Percentiles rank a stretch among this genome's conserved stretches.
Conservation (phyloP, 2,797 vertebrate species). For the Alcedo quadribrachys region DNA sequence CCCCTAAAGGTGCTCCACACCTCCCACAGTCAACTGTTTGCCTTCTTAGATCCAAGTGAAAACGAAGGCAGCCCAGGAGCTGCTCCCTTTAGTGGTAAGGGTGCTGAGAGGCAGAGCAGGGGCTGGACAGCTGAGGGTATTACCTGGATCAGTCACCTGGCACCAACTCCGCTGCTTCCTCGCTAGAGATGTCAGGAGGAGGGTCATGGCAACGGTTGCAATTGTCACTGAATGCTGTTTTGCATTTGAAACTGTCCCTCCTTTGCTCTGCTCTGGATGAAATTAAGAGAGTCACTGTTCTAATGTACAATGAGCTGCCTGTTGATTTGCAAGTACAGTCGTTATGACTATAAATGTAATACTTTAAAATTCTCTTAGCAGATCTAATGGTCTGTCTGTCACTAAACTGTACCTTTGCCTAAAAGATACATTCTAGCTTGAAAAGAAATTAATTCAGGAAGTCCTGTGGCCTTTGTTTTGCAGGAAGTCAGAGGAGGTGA, state of each 20-base stretch:
- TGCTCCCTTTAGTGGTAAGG: fast-evolving
- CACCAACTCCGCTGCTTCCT: background rate
- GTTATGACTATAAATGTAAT: background rate
- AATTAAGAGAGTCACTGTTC: background rate
- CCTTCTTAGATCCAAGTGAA: background rate
- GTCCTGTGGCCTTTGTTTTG: constrained; percentile 19
- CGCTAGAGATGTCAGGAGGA: background rate
- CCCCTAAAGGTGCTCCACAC: background rate
- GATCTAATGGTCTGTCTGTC: background rate
- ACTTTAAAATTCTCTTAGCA: background rate
- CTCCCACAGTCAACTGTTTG: fast-evolving
- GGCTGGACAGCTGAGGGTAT: background rate
- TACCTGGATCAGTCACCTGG: background rate
- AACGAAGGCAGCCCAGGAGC: background rate
- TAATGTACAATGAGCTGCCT: background rate
- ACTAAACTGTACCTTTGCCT: background rate
- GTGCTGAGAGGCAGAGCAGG: fast-evolving
- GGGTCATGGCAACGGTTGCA: background rate
- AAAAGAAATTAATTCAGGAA: constrained; percentile 40
- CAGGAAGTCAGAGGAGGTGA: constrained; percentile 43
- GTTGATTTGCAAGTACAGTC: background rate
- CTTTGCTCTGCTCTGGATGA: background rate
- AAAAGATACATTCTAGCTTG: background rate
- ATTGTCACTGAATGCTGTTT: background rate
- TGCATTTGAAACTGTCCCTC: background rate